Percentiles rank a stretch among this genome's conserved stretches.
These are phyloP conservation scores for Styela clava DNA, from an alignment of 23 tunicate genomes.

Conservation along the genomic window DNA sequence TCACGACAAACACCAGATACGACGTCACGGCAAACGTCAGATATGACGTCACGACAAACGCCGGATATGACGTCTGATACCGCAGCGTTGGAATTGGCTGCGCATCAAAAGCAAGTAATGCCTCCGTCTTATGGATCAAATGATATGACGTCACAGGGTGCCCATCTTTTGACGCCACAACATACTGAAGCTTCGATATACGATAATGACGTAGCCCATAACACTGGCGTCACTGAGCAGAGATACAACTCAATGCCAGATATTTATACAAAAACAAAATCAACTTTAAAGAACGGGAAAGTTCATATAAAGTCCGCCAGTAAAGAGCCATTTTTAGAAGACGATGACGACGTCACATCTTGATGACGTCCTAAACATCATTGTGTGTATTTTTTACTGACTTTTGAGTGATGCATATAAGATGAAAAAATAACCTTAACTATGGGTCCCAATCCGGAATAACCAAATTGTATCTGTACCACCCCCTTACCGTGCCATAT, in stretches of 20 bases:
- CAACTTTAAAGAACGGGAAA: not conserved
- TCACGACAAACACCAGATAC: not conserved
- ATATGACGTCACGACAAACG: not conserved
- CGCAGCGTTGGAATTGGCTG: not conserved
- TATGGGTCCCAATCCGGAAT: too few relatives aligned
- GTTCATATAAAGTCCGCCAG: not conserved
- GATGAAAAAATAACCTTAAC: too few relatives aligned
- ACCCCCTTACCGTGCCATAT: too few relatives aligned
- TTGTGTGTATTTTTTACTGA: too few relatives aligned
- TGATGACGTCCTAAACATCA: too few relatives aligned
- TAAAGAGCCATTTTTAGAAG: not conserved
- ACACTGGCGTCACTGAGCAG: too few relatives aligned
- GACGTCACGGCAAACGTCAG: not conserved
- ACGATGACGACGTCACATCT: not conserved
- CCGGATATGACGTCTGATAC: not conserved
- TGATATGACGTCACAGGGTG: not conserved
- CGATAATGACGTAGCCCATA: too few relatives aligned
- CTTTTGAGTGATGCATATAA: too few relatives aligned
- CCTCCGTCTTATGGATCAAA: not conserved
- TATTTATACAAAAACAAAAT: not conserved
- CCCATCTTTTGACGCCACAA: not conserved
- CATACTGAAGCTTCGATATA: too few relatives aligned
- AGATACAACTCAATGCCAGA: not conserved
- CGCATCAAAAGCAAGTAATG: too few relatives aligned
- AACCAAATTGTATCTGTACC: too few relatives aligned